Percentiles rank a stretch among this genome's conserved stretches.
These are phyloP conservation scores for Limnothrissa miodon DNA, from an alignment of 2,113 vertebrate genomes.

Conservation along the genomic window DNA sequence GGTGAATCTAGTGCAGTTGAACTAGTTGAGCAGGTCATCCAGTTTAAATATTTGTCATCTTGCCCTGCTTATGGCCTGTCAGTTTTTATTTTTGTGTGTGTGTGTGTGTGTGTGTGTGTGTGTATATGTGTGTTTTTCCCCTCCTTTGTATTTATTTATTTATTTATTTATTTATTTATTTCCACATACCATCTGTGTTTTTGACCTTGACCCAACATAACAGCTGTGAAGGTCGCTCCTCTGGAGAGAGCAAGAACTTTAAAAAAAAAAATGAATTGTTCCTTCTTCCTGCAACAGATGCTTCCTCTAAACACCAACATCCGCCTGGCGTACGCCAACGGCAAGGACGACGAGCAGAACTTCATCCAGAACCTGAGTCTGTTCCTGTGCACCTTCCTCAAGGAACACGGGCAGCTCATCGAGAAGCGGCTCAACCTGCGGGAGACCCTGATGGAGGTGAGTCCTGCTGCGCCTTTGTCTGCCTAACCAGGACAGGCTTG, in stretches of 20 bases:
- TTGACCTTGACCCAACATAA: background rate
- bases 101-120: too few species aligned
- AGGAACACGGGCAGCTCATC: conserved; percentile 95
- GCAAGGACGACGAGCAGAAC: conserved; percentile 98
- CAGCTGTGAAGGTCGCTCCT: too few species aligned
- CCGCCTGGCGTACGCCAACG: conserved; percentile 91
- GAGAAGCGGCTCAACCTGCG: conserved; percentile 94
- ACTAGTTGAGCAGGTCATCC: too few species aligned
- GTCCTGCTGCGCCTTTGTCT: conserved; percentile 21
- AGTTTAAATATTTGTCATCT: background rate
- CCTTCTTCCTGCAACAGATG: conserved; percentile 74
- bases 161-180: background rate
- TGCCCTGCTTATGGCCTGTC: background rate
- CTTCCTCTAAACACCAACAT: conserved; percentile 98
- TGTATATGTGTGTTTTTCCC: too few species aligned
- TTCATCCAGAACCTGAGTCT: conserved; percentile 99
- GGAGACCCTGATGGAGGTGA: conserved; percentile 96
- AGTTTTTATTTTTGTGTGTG: background rate
- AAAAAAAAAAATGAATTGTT: background rate
- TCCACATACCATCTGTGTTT: background rate
- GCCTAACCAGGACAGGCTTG: background rate
- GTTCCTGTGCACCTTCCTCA: conserved; percentile 98
- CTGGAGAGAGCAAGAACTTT: too few species aligned
- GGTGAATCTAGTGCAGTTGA: too few species aligned
- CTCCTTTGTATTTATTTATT: too few species aligned